Conservation (phyloP, 2,113 vertebrate genomes). For the Apaloderma vittatum region DNA sequence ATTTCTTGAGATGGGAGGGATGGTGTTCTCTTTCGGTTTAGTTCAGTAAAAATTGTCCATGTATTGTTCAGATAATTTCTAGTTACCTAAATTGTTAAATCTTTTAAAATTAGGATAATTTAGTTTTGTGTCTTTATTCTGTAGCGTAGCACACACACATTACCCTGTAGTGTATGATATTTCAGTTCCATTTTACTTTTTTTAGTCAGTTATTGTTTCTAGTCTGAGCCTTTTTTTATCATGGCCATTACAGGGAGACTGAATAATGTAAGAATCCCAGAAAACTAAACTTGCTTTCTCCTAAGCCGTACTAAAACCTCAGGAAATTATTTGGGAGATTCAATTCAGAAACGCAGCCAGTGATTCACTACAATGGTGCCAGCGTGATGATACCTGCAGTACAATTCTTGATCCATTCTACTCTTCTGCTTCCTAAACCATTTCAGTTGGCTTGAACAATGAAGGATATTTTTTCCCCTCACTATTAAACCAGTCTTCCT, state of each 20-base stretch:
- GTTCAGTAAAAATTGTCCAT: not conserved
- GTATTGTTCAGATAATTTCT: not conserved
- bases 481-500: not conserved
- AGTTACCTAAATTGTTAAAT: not conserved
- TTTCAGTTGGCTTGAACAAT: not conserved
- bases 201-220: not conserved
- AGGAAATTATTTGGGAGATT: not conserved
- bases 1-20: not conserved
- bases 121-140: not conserved
- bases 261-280: not conserved
- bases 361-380: not conserved
- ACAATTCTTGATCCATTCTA: not conserved
- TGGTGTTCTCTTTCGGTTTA: slow-evolving; percentile 7
- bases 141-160: not conserved
- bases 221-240: not conserved
- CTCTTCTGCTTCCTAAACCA: not conserved
- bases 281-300: not conserved
- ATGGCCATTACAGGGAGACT: not conserved
- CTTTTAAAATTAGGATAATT: not conserved
- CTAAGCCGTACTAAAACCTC: not conserved
- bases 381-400: not conserved
- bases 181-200: not conserved
- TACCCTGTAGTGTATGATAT: not conserved
- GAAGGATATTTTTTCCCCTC: not conserved
- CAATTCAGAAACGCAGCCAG: not conserved